Percentiles rank a stretch among this genome's conserved stretches.
phyloP scores from a whole-genome alignment of 2,888 invertebrate genomes.

The Zaprionus lineosus region DNA sequence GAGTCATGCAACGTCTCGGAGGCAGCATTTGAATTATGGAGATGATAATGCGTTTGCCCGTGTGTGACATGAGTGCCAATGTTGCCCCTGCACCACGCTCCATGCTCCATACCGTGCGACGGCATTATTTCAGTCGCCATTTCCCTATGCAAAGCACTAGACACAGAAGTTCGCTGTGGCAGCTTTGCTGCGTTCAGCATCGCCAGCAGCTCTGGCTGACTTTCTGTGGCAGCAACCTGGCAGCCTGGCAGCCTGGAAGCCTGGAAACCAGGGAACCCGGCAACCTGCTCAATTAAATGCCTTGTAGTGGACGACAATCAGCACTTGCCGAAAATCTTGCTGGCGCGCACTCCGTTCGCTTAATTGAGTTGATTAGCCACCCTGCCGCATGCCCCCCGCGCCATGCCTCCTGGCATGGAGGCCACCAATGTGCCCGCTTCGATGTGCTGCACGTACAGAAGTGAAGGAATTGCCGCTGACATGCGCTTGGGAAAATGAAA shows the following conservation, averaged over 20 bases:
- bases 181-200: too few species aligned
- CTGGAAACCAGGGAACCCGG: too few species aligned
- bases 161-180: conserved; percentile 45
- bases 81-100: conserved; percentile 24
- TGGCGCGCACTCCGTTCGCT: conserved; percentile 62
- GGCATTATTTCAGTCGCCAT: too few species aligned
- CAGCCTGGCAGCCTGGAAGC: too few species aligned
- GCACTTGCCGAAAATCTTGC: conserved; percentile 43
- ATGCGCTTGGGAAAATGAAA: conserved; percentile 64
- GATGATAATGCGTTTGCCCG: conserved; percentile 74
- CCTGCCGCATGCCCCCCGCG: conserved; percentile 10
- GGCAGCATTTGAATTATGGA: conserved; percentile 75
- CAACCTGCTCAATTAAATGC: conserved; percentile 63
- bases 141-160: conserved; percentile 2
- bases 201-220: too few species aligned
- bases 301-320: conserved; percentile 54
- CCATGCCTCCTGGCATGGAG: neutral
- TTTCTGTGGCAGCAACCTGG: too few species aligned
- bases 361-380: conserved; percentile 76
- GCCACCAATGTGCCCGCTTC: neutral
- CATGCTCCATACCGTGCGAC: conserved; percentile 1
- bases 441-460: conserved; percentile 13
- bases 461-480: conserved; percentile 45
- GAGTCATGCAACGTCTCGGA: conserved; percentile 70
- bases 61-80: conserved; percentile 58